These are phyloP conservation scores for Lepidurus arcticus DNA, from an alignment of 1,140 invertebrate species.

Conservation along the genomic window DNA sequence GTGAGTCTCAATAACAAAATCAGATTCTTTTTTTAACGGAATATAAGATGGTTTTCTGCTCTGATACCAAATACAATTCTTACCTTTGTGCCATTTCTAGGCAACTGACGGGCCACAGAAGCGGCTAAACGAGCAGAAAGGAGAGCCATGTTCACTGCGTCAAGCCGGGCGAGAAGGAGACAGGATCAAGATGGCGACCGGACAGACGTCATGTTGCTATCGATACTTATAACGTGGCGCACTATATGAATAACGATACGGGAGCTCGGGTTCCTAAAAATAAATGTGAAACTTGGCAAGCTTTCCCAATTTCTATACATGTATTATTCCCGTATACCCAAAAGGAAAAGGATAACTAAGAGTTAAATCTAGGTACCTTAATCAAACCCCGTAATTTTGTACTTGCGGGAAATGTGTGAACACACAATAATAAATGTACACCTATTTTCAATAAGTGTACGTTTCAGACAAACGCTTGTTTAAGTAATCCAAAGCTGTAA, in stretches of 20 bases:
- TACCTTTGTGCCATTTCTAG: conserved; percentile 72
- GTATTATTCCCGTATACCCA: background rate
- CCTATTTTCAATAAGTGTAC: background rate
- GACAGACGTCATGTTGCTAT: conserved; percentile 4
- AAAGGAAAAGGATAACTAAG: background rate
- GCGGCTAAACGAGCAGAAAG: conserved; percentile 76
- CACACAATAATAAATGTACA: background rate
- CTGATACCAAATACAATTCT: conserved; percentile 24
- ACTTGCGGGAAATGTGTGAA: too few species aligned
- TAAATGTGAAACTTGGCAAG: conserved; percentile 4
- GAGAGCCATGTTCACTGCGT: conserved; percentile 43
- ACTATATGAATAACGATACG: background rate
- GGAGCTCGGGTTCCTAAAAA: background rate
- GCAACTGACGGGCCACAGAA: conserved; percentile 71
- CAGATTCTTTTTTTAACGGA: background rate
- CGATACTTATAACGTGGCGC: background rate
- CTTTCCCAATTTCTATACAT: background rate
- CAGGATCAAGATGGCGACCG: conserved; percentile 1
- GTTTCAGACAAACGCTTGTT: background rate
- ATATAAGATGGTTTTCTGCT: background rate
- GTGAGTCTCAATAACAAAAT: conserved; percentile 27
- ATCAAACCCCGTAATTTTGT: too few species aligned
- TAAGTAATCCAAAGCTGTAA: conserved; percentile 24
- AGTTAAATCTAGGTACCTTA: background rate
- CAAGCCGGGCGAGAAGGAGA: conserved; percentile 11